Evolutionary conservation across 53 echinoderm and acorn worm species (phyloP), one percentile per base, ranked within the genome.

Genomic region (Arbacia lixula): DNA sequence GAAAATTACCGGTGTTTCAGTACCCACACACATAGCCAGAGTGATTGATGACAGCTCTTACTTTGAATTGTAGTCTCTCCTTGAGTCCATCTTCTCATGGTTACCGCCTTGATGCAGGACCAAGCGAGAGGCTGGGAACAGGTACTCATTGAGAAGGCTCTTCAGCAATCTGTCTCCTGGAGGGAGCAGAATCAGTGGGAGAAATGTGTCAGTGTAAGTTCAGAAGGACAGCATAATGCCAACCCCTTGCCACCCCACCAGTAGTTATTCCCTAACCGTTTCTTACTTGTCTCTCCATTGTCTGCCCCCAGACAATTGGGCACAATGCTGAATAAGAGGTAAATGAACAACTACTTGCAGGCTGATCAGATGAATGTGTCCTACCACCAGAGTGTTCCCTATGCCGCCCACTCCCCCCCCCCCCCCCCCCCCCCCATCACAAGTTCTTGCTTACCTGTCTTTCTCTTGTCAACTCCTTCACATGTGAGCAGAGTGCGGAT

Each of bases 101-200:
- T 93, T 91, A 40, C 75, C 89, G 4, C 92, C 75, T 65, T 91
- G 88, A 38, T 90, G 90, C 60, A 99, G 87, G 66, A 99, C 95
- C 27, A 94, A 89, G 33, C 88, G 85, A 12, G 99, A 99, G 36
- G 99, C 94, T 27, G 99, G 99, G 76, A 92, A 99, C 54, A 99
- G 89, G 62, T 89, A 99, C 66, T 94, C 99, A 68, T 90, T 99
- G 91, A 99, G 33, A 3, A 99, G 71, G 35, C 89, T 94, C 83
- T 63, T 83, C 22, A 99, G 83, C 39, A 99, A 81, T 49, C 88
- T 85, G 56, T 99, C 90, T 25, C 99, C 99, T 99, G 89, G 24
- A 75, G 2, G 11, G 4, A 21, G 20, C 36, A 12, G 38, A 37
- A 66, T 22, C 5, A 36, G 11, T 66, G 14, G 64, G n/a, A n/a